Conservation (phyloP, 64 coral and sea anemone genomes). For the Montipora efflorescens region DNA sequence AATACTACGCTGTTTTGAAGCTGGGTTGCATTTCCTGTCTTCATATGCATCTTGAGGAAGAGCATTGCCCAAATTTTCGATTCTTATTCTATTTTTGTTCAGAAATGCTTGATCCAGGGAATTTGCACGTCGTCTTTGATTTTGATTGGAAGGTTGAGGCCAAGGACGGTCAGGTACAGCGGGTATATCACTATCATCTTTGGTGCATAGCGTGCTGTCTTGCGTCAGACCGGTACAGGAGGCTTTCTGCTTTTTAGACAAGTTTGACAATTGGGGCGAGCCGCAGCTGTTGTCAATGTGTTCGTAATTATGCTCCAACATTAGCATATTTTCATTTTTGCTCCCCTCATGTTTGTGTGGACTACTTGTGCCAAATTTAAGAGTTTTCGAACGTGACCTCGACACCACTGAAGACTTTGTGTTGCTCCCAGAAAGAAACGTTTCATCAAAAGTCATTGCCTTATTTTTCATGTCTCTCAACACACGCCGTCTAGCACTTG, state of each 20-base stretch:
- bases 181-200: not conserved
- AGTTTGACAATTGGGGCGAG: not conserved
- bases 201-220: not conserved
- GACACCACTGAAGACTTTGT: not conserved
- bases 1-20: not conserved
- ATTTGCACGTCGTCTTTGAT: not conserved
- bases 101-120: not conserved
- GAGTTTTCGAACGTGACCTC: conserved; percentile 17
- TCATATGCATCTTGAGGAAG: no score
- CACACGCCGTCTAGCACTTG: not conserved
- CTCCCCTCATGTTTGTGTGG: not conserved
- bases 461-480: not conserved
- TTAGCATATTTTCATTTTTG: conserved; percentile 10
- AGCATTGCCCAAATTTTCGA: no score
- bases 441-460: not conserved
- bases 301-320: not conserved
- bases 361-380: not conserved
- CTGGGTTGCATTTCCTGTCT: not conserved
- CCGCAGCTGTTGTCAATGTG: not conserved
- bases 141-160: not conserved
- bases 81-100: no score
- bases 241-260: not conserved
- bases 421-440: no score
- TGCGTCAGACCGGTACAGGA: not conserved
- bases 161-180: not conserved